phyloP scores from a whole-genome alignment of 2,797 vertebrate species.

The Vultur gryphus region DNA sequence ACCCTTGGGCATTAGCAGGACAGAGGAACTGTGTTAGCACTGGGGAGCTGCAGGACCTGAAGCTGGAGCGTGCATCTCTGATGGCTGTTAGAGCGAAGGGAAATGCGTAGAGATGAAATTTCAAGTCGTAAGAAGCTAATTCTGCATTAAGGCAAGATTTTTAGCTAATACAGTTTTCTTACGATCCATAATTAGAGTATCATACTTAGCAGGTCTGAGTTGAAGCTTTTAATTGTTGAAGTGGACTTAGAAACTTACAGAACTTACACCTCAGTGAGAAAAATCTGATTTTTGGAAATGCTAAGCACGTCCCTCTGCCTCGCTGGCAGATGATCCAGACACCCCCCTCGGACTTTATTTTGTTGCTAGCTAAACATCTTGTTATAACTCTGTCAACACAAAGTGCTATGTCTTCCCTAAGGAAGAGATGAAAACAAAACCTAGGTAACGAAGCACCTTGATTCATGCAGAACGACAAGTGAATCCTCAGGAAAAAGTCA shows the following conservation, averaged over 20 bases:
- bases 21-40: neutral
- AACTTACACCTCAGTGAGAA: neutral
- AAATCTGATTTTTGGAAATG: neutral
- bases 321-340: slow-evolving; percentile 16
- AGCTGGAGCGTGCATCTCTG: neutral
- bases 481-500: neutral
- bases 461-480: neutral
- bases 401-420: neutral
- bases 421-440: neutral
- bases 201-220: neutral
- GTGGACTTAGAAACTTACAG: neutral
- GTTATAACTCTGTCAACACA: neutral
- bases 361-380: neutral
- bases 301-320: neutral
- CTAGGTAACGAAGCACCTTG: neutral
- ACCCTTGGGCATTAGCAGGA: neutral
- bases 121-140: neutral
- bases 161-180: neutral
- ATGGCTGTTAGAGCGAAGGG: neutral
- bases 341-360: neutral
- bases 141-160: neutral
- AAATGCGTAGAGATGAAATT: neutral
- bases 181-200: neutral
- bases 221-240: neutral
- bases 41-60: neutral